Conservation (phyloP, 1,140 invertebrate species). For the Sycophaga agraensis region DNA sequence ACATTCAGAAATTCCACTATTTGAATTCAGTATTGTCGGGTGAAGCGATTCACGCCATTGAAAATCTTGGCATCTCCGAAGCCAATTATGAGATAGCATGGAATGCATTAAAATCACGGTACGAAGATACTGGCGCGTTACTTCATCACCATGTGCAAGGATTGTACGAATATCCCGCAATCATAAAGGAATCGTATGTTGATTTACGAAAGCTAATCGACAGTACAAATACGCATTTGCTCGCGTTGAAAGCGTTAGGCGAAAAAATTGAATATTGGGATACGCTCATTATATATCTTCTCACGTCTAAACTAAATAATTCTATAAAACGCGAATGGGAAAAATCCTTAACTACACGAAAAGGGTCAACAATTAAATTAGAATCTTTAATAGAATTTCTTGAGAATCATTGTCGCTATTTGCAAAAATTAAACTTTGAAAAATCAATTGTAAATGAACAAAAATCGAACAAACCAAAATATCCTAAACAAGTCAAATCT, state of each 20-base stretch:
- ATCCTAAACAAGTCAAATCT: no score
- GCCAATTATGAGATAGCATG: slow-evolving; percentile 11
- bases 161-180: slow-evolving; percentile 4
- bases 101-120: slow-evolving; percentile 7
- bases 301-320: slow-evolving; percentile 25
- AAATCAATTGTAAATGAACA: no score
- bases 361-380: no score
- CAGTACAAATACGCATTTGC: slow-evolving; percentile 24
- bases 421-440: no score
- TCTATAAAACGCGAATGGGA: slow-evolving; percentile 28
- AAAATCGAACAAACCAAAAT: no score
- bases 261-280: slow-evolving; percentile 34
- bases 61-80: not conserved
- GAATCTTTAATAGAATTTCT: no score
- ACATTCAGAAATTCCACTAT: slow-evolving; percentile 17
- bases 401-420: no score
- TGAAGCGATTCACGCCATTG: not conserved
- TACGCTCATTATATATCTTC: slow-evolving; percentile 31
- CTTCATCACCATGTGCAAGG: slow-evolving; percentile 7
- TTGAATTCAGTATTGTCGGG: not conserved
- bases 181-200: not conserved
- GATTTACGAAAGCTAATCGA: slow-evolving; percentile 29
- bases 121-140: slow-evolving; percentile 5
- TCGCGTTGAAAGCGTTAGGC: slow-evolving; percentile 23
- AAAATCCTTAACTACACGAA: not conserved